Evolutionary conservation across 2,797 vertebrate genomes (phyloP).

Genomic region (Tokudaia muenninki): DNA sequence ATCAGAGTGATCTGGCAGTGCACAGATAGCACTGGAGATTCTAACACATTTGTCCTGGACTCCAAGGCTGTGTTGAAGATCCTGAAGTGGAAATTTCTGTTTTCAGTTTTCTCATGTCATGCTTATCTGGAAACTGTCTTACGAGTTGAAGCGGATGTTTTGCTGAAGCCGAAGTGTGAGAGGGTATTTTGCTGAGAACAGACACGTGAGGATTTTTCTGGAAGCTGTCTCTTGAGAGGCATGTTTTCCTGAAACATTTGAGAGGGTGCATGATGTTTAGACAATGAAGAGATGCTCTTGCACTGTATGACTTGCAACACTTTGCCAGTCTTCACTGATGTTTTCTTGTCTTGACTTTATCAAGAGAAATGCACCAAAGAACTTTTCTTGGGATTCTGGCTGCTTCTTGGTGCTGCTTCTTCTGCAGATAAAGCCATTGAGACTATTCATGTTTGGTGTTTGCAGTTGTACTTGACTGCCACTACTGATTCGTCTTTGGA

Average conservation of each 20-base stretch:
- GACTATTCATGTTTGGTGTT: not conserved
- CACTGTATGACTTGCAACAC: not conserved
- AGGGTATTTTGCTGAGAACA: not conserved
- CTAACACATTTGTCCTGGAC: not conserved
- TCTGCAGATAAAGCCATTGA: not conserved
- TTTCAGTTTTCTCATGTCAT: not conserved
- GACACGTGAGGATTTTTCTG: not conserved
- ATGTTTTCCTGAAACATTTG: not conserved
- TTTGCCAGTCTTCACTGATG: not conserved
- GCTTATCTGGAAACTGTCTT: not conserved
- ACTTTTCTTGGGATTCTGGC: not conserved
- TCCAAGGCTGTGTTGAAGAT: not conserved
- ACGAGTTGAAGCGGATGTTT: not conserved
- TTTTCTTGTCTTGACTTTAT: not conserved
- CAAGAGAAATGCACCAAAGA: not conserved
- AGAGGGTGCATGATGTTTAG: not conserved
- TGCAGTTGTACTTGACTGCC: not conserved
- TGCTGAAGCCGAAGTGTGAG: not conserved
- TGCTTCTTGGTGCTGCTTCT: not conserved
- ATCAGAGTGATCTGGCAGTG: not conserved
- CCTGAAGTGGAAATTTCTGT: not conserved
- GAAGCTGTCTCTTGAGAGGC: not conserved
- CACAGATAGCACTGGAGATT: not conserved
- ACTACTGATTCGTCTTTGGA: not conserved
- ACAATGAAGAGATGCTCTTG: not conserved